These are phyloP conservation scores for Spodoptera exigua DNA, from an alignment of 2,888 invertebrate species.

Conservation along the genomic window DNA sequence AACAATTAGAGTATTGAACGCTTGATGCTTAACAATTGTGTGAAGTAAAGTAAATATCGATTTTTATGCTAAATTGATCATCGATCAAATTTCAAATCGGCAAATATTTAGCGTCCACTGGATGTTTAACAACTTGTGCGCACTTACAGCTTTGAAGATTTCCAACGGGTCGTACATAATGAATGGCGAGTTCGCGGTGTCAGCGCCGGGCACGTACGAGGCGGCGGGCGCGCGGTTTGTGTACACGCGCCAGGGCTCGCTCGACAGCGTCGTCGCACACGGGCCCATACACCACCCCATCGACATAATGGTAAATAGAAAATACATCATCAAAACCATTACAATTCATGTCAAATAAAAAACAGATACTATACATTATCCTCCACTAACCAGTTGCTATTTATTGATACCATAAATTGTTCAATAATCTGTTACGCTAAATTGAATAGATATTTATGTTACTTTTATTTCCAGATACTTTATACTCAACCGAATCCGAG, in stretches of 20 bases:
- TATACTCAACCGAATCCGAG: conserved; percentile 95
- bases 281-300: conserved; percentile 94
- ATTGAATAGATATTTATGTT: conserved; percentile 30
- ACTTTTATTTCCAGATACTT: conserved; percentile 90
- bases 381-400: conserved; percentile 23
- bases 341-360: conserved; percentile 5
- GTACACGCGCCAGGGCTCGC: conserved; percentile 92
- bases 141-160: conserved; percentile 92
- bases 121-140: conserved; percentile 46
- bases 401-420: conserved; percentile 36
- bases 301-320: conserved; percentile 96
- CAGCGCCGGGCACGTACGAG: conserved; percentile 92
- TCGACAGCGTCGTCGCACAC: conserved; percentile 93
- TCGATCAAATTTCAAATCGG: conserved; percentile 28
- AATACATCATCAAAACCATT: conserved; percentile 27
- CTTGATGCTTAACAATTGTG: conserved; percentile 38
- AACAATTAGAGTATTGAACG: conserved; percentile 56
- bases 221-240: conserved; percentile 94
- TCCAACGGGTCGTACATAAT: conserved; percentile 93
- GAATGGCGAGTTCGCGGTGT: conserved; percentile 95
- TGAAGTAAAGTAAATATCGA: conserved; percentile 32
- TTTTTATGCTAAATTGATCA: conserved; percentile 23
- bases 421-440: conserved; percentile 21
- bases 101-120: conserved; percentile 23
- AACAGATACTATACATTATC: conserved; percentile 12